Evolutionary conservation across 2,888 invertebrate species (phyloP).

Genomic region (Pristionchus exspectatus): DNA sequence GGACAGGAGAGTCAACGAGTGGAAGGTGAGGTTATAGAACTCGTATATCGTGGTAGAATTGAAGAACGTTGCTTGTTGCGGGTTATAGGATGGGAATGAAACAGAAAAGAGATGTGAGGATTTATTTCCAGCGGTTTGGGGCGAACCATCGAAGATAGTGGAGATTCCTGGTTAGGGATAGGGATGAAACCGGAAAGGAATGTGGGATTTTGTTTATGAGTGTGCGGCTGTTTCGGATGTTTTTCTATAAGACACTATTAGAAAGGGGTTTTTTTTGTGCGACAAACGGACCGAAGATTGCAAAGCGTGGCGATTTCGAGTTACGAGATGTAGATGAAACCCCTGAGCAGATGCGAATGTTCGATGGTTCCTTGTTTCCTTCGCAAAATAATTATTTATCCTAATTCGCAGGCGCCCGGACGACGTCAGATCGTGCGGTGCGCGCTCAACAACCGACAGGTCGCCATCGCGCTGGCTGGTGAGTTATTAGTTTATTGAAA

Average conservation of each 20-base stretch:
- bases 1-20: conserved; percentile 98
- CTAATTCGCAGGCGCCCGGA: conserved; percentile 87
- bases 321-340: too few species aligned
- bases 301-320: too few species aligned
- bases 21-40: conserved; percentile 83
- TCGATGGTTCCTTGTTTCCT: too few species aligned
- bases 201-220: too few species aligned
- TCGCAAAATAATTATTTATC: background rate
- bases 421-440: conserved; percentile 97
- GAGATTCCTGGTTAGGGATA: background rate
- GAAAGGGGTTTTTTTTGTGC: too few species aligned
- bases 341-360: too few species aligned
- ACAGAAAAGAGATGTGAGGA: too few species aligned
- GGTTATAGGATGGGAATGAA: background rate
- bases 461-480: conserved; percentile 96
- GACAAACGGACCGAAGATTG: too few species aligned
- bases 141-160: background rate
- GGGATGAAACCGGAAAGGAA: background rate
- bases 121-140: background rate
- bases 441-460: conserved; percentile 98
- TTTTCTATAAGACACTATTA: too few species aligned
- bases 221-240: too few species aligned
- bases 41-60: background rate
- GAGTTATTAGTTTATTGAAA: background rate
- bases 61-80: too few species aligned